These are phyloP conservation scores for Hypothenemus hampei DNA, from an alignment of 1,140 invertebrate genomes.

Conservation along the genomic window DNA sequence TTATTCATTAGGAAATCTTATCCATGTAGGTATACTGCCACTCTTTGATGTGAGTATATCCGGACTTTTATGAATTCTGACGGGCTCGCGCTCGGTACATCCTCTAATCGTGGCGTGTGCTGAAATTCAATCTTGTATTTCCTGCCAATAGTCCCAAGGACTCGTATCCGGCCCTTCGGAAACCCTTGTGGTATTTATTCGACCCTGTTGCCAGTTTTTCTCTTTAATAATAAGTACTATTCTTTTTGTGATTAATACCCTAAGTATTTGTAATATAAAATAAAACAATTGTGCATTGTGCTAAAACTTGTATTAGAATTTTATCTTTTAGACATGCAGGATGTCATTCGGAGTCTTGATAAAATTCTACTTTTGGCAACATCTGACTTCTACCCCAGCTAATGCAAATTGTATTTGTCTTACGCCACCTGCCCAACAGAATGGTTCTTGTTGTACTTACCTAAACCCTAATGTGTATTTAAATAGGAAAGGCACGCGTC, in stretches of 20 bases:
- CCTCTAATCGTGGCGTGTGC: slow-evolving; percentile 20
- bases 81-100: slow-evolving; percentile 13
- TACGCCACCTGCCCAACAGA: slow-evolving; percentile 15
- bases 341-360: no score
- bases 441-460: slow-evolving; percentile 25
- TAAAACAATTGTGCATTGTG: no score
- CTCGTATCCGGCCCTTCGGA: slow-evolving; percentile 5
- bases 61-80: slow-evolving; percentile 20
- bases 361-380: no score
- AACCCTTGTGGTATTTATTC: slow-evolving; percentile 3
- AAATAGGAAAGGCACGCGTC: slow-evolving; percentile 12
- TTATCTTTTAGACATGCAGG: no score
- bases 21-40: no score
- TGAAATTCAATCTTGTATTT: slow-evolving; percentile 14
- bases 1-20: no score
- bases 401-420: slow-evolving; percentile 19
- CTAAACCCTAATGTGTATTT: slow-evolving; percentile 6
- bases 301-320: no score
- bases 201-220: slow-evolving; percentile 3
- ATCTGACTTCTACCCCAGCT: no score
- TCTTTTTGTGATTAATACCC: no score
- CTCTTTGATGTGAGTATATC: slow-evolving; percentile 6
- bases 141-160: slow-evolving; percentile 6
- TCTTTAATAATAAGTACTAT: no score
- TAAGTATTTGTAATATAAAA: no score